Conservation (phyloP, 2,888 invertebrate genomes). For the Acanthosepion esculentum region DNA sequence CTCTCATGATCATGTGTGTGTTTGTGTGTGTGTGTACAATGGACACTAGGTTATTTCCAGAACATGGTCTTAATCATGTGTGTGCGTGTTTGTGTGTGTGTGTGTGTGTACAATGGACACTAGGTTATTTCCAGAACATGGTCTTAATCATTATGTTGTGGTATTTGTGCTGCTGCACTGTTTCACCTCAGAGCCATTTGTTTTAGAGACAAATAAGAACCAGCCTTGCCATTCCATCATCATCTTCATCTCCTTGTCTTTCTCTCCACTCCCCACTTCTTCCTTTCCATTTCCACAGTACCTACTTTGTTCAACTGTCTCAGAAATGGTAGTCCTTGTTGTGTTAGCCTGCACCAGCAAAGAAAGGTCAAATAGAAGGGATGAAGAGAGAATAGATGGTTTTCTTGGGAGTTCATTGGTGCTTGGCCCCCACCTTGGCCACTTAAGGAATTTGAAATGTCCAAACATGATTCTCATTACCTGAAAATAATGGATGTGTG, state of each 20-base stretch:
- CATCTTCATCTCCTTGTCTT: not conserved
- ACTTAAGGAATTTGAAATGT: not conserved
- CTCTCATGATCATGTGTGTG: not conserved
- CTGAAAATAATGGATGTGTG: conserved; percentile 24
- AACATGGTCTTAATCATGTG: not conserved
- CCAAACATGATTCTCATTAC: conserved; percentile 6
- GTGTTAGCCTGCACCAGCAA: not conserved
- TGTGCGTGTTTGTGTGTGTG: too few species aligned
- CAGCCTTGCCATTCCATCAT: not conserved
- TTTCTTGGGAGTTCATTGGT: not conserved
- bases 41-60: not conserved
- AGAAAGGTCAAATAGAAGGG: not conserved
- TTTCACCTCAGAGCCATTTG: not conserved
- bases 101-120: not conserved
- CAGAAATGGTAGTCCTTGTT: not conserved
- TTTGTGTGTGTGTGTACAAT: not conserved
- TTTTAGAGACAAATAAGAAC: not conserved
- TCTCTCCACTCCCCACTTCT: not conserved
- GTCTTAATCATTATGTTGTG: not conserved
- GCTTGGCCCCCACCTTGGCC: not conserved
- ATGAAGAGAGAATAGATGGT: not conserved
- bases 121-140: not conserved
- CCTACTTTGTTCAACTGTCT: not conserved
- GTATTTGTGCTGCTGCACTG: not conserved
- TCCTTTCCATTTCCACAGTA: not conserved